Evolutionary conservation across 2,113 vertebrate genomes (phyloP).

Genomic region (Ptilorrhoa leucosticta): DNA sequence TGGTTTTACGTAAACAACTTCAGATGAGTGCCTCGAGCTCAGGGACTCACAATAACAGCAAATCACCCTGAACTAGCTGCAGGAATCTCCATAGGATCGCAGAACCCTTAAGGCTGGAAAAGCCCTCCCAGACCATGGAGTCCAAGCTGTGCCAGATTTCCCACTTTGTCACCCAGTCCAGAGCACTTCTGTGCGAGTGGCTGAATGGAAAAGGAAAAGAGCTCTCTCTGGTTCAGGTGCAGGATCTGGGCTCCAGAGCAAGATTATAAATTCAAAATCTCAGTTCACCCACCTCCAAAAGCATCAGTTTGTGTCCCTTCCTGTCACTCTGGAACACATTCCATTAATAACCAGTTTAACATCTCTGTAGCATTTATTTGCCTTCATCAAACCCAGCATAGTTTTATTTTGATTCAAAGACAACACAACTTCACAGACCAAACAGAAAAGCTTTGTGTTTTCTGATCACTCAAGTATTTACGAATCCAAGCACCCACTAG

Average conservation of each 20-base stretch:
- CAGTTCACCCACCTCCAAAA: background rate
- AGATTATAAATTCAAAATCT: background rate
- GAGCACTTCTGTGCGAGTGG: too few species aligned
- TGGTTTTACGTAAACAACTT: background rate
- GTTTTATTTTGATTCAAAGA: background rate
- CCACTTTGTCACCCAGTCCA: background rate
- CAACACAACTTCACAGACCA: background rate
- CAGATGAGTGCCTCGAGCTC: background rate
- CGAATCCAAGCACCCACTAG: conserved; percentile 6
- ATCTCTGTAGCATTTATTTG: background rate
- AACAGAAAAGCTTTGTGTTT: background rate
- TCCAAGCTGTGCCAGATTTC: background rate
- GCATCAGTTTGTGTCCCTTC: background rate
- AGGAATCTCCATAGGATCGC: background rate
- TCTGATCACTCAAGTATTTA: background rate
- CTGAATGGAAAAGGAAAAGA: background rate
- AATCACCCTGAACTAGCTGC: background rate
- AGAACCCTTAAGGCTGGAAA: background rate
- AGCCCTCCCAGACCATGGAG: background rate
- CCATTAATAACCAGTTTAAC: background rate
- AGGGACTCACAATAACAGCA: background rate
- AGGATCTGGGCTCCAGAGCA: background rate
- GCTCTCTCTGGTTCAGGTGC: background rate
- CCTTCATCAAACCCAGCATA: background rate
- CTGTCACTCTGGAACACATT: background rate